Evolutionary conservation across 2,797 vertebrate genomes (phyloP).

Genomic region (Peromyscus nudipes): DNA sequence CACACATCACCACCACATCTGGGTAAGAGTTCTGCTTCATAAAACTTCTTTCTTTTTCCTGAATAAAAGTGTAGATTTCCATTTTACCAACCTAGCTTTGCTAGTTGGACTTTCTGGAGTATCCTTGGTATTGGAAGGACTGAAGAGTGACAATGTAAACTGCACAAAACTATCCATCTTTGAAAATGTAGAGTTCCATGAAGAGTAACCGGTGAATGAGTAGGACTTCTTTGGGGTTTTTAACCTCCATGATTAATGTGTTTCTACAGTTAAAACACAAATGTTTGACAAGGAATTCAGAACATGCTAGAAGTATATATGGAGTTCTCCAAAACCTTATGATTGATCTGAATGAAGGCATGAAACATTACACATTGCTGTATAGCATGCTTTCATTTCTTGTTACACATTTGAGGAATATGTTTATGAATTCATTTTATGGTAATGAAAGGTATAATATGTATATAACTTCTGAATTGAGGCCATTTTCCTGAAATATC

Average conservation of each 20-base stretch:
- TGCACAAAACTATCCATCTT: neutral
- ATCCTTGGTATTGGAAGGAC: neutral
- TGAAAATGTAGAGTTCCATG: neutral
- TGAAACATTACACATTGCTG: neutral
- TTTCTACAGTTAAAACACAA: conserved; percentile 11
- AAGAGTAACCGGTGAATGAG: neutral
- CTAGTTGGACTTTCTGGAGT: neutral
- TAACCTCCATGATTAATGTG: neutral
- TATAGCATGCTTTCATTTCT: neutral
- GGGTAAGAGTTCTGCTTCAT: neutral
- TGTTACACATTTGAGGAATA: conserved; percentile 5
- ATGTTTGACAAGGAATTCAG: neutral
- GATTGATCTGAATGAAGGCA: neutral
- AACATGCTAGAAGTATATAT: neutral
- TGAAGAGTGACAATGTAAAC: neutral
- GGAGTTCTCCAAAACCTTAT: neutral
- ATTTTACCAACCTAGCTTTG: neutral
- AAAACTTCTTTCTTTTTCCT: neutral
- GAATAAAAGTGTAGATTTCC: neutral
- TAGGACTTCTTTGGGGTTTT: neutral
- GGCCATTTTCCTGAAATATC: neutral
- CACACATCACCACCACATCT: neutral
- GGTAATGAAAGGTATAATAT: conserved; percentile 1
- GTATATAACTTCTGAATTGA: neutral
- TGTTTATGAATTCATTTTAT: conserved; percentile 35